A percentile compares a stretch with the other conserved stretches of the same genome.
These are phyloP conservation scores for Hylaeus volcanicus DNA, from an alignment of 1,140 invertebrate species.

Conservation along the genomic window DNA sequence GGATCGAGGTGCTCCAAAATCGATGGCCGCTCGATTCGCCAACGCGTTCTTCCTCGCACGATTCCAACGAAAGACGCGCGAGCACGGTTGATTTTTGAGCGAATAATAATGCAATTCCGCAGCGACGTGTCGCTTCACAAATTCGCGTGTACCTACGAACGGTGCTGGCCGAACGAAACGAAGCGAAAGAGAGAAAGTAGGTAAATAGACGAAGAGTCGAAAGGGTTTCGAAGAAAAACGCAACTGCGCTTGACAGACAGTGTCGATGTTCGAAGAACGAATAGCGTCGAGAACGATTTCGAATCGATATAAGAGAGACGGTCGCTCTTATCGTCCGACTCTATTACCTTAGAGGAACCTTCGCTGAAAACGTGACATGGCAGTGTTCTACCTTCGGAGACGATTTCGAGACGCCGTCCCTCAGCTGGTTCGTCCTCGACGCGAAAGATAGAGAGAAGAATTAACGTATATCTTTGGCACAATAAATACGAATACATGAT, in stretches of 20 bases:
- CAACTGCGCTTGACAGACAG: background rate
- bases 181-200: slow-evolving; percentile 4
- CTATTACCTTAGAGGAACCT: background rate
- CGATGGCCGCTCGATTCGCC: slow-evolving; percentile 6
- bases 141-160: slow-evolving; percentile 25
- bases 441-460: slow-evolving; percentile 32
- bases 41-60: slow-evolving; percentile 7
- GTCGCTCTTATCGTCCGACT: no score
- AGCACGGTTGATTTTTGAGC: slow-evolving; percentile 25
- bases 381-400: background rate
- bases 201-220: background rate
- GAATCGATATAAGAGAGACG: no score
- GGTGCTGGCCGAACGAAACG: background rate
- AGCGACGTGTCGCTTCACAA: slow-evolving; percentile 34
- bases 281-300: background rate
- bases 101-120: slow-evolving; percentile 45
- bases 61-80: slow-evolving; percentile 19
- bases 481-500: slow-evolving; percentile 73
- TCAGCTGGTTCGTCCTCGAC: slow-evolving; percentile 10
- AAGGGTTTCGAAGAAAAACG: background rate
- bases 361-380: background rate
- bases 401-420: background rate
- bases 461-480: slow-evolving; percentile 78
- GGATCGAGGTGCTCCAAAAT: slow-evolving; percentile 29
- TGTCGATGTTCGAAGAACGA: slow-evolving; percentile 35